Percentiles rank a stretch among this genome's conserved stretches.
Conservation (phyloP, 1,140 invertebrate species). For the Papilio helenus region DNA sequence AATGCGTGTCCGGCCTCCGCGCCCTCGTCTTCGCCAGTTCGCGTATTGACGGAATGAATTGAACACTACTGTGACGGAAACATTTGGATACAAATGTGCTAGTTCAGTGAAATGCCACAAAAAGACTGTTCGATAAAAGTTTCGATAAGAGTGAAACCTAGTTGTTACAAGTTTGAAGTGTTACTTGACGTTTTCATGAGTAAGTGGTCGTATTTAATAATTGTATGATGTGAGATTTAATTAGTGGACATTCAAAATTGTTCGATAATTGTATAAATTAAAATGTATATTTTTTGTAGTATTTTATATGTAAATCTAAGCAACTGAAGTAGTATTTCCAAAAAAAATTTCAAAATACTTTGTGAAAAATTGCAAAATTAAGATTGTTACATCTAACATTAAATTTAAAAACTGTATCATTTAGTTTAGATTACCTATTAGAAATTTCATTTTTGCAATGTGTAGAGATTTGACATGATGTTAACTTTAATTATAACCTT, state of each 20-base stretch:
- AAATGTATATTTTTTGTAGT: neutral
- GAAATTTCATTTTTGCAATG: neutral
- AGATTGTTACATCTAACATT: neutral
- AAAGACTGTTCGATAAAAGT: conserved; percentile 77
- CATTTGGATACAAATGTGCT: conserved; percentile 36
- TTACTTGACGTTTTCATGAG: conserved; percentile 81
- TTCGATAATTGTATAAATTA: neutral
- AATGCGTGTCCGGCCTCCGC: conserved; percentile 33
- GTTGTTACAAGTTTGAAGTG: conserved; percentile 72
- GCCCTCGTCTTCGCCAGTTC: conserved; percentile 28
- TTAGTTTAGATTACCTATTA: too few species aligned
- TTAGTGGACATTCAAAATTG: neutral
- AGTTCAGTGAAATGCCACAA: conserved; percentile 74
- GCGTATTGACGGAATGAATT: conserved; percentile 21
- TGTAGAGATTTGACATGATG: neutral
- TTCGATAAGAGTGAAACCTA: conserved; percentile 76
- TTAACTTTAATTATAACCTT: neutral
- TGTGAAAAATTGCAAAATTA: neutral
- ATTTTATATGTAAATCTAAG: neutral
- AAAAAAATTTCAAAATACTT: too few species aligned
- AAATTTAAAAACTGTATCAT: neutral
- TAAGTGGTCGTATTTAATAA: conserved; percentile 56
- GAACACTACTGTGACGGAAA: conserved; percentile 8
- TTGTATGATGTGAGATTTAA: neutral
- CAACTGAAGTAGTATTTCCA: too few species aligned